phyloP scores from a whole-genome alignment of 2,888 invertebrate genomes.

The Carabus problematicus region DNA sequence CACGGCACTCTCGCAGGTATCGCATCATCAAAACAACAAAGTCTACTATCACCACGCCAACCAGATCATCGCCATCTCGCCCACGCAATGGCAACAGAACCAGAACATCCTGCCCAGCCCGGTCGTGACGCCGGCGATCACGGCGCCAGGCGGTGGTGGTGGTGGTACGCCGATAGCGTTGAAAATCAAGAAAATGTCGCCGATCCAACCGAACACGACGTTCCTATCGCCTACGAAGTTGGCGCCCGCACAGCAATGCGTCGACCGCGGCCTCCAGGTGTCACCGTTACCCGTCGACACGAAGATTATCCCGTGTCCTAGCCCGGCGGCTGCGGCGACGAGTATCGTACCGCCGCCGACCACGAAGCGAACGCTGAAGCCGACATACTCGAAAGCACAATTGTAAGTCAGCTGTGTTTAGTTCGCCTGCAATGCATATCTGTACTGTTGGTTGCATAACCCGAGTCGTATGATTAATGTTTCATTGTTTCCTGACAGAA shows the following conservation, averaged over 20 bases:
- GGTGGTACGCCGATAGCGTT: constrained; percentile 39
- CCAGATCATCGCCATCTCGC: constrained; percentile 56
- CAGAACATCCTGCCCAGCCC: constrained; percentile 10
- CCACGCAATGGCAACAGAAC: constrained; percentile 18
- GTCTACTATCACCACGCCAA: constrained; percentile 61
- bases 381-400: constrained; percentile 55
- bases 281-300: not conserved
- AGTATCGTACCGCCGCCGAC: constrained; percentile 45
- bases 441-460: not conserved
- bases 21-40: constrained; percentile 53
- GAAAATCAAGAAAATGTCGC: constrained; percentile 48
- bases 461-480: not conserved
- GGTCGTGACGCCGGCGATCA: constrained; percentile 50
- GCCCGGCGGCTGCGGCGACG: not conserved
- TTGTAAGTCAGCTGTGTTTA: constrained; percentile 51
- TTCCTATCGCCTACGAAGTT: constrained; percentile 7
- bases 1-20: constrained; percentile 21
- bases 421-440: too few species aligned
- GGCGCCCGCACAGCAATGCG: constrained; percentile 2
- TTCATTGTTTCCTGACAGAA: constrained; percentile 63
- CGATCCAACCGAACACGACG: constrained; percentile 43
- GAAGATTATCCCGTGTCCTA: not conserved
- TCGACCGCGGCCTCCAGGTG: constrained; percentile 6
- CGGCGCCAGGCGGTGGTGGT: constrained; percentile 48
- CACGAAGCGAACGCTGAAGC: constrained; percentile 50